These are phyloP conservation scores for Riparia riparia DNA, from an alignment of 2,113 vertebrate species.

Conservation along the genomic window DNA sequence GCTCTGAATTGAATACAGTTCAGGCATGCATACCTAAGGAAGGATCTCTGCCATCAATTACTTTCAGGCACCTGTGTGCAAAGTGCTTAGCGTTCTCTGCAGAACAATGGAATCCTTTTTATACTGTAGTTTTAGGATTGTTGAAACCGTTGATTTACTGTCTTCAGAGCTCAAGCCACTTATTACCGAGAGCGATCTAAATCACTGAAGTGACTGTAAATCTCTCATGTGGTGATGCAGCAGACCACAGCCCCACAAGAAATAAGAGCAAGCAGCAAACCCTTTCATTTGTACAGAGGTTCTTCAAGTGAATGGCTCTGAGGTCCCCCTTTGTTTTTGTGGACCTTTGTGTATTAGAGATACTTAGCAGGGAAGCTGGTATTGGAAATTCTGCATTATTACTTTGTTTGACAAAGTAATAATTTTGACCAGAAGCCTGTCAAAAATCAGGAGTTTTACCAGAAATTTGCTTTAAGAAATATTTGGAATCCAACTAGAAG, in stretches of 20 bases:
- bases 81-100: slow-evolving; percentile 23
- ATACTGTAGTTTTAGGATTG: not conserved
- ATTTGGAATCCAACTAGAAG: not conserved
- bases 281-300: not conserved
- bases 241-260: not conserved
- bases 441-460: not conserved
- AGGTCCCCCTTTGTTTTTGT: not conserved
- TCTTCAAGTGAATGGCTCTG: not conserved
- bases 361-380: not conserved
- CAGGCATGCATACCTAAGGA: slow-evolving; percentile 48
- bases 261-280: not conserved
- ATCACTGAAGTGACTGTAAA: not conserved
- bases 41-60: slow-evolving; percentile 55
- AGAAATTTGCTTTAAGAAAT: not conserved
- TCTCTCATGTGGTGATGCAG: not conserved
- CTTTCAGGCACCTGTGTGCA: slow-evolving; percentile 38
- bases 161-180: not conserved
- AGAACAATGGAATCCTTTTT: slow-evolving; percentile 59
- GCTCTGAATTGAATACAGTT: slow-evolving; percentile 25
- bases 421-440: not conserved
- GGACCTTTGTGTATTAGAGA: not conserved
- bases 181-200: not conserved
- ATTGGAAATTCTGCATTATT: not conserved
- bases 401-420: not conserved
- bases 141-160: slow-evolving; percentile 43